Evolutionary conservation across 2,888 invertebrate genomes (phyloP).

Genomic region (Amphipoea oculea): DNA sequence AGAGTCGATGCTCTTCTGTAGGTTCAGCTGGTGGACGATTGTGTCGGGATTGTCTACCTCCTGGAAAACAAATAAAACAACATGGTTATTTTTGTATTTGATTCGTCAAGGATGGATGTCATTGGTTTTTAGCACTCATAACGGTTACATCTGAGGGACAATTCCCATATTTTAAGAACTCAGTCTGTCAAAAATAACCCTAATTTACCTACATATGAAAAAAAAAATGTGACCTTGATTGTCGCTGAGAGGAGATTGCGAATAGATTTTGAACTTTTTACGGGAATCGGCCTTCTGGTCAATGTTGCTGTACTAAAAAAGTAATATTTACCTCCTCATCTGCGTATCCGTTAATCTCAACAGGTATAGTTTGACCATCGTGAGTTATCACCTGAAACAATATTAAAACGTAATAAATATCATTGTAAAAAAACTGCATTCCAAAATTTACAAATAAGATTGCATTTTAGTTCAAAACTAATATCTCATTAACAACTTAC

Average conservation of each 20-base stretch:
- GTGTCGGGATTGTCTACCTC: conserved; percentile 71
- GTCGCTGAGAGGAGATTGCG: neutral
- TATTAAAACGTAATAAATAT: neutral
- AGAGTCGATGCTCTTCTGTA: conserved; percentile 73
- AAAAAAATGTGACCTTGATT: no score
- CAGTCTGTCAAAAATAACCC: no score
- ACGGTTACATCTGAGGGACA: no score
- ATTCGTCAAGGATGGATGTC: no score
- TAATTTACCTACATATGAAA: no score
- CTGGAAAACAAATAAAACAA: conserved; percentile 57
- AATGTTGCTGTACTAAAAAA: neutral
- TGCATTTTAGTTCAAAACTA: neutral
- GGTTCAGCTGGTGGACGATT: conserved; percentile 74
- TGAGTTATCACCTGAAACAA: conserved; percentile 86
- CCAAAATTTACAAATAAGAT: neutral
- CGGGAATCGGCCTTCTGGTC: neutral
- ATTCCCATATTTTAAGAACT: no score
- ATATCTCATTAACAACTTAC: conserved; percentile 62
- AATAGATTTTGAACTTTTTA: neutral
- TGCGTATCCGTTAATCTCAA: conserved; percentile 84
- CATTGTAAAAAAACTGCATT: neutral
- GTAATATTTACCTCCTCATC: conserved; percentile 75
- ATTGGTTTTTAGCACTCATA: no score
- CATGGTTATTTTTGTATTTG: neutral
- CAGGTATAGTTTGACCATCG: conserved; percentile 89